Percentiles rank a stretch among this genome's conserved stretches.
Conservation (phyloP, 2,113 vertebrate species). For the Morone saxatilis region DNA sequence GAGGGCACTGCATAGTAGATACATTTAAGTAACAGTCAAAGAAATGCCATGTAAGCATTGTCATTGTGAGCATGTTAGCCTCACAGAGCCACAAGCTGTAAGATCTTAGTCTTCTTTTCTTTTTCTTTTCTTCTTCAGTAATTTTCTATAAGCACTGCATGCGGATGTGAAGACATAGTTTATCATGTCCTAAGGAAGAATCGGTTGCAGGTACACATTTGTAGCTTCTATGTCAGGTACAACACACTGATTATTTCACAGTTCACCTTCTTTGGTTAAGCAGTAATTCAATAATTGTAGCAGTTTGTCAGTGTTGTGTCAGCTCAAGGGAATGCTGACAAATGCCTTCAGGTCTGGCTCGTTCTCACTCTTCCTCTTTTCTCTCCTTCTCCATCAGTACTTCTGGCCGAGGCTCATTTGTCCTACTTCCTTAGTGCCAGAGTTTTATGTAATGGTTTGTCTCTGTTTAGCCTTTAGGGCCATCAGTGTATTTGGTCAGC, state of each 20-base stretch:
- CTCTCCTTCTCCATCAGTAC: constrained; percentile 22
- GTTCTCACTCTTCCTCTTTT: constrained; percentile 31
- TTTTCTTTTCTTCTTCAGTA: too few relatives aligned
- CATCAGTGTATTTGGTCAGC: constrained; percentile 20
- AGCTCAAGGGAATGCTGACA: constrained; percentile 41
- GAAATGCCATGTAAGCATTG: not conserved
- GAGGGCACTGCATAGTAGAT: not conserved
- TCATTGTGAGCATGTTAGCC: not conserved
- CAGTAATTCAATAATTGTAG: not conserved
- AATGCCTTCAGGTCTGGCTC: constrained; percentile 35
- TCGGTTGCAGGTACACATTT: not conserved
- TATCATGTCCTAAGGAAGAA: not conserved
- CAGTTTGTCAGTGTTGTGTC: constrained; percentile 9
- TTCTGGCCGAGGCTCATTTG: constrained; percentile 27
- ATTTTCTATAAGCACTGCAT: not conserved
- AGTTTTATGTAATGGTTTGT: constrained; percentile 55
- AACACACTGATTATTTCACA: constrained; percentile 1
- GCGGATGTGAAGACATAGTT: not conserved
- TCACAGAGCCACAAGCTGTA: not conserved
- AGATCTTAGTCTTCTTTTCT: too few relatives aligned
- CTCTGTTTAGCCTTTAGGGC: constrained; percentile 1
- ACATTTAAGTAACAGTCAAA: not conserved
- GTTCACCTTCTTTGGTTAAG: constrained; percentile 2
- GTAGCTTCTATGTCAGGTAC: not conserved
- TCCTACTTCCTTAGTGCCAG: constrained; percentile 47